Evolutionary conservation across 2,113 vertebrate species (phyloP).

Genomic region (Pseudopipra pipra): DNA sequence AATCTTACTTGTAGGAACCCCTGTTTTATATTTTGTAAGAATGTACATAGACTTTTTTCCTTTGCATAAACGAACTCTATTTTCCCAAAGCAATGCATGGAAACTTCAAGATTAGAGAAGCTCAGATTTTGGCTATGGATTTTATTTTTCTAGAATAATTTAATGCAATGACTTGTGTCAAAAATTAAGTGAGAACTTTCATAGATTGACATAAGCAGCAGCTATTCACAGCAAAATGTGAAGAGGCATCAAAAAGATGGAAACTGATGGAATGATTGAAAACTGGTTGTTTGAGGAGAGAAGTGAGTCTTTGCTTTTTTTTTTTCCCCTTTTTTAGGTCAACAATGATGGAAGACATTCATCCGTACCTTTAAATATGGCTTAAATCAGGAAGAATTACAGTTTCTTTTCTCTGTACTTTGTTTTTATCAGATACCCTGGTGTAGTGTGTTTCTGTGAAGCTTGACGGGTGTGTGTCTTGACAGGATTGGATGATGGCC

Average conservation of each 20-base stretch:
- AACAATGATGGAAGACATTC: not conserved
- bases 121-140: not conserved
- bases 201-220: not conserved
- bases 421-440: not conserved
- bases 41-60: not conserved
- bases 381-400: conserved; percentile 10
- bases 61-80: not conserved
- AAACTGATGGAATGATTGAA: not conserved
- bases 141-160: not conserved
- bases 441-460: not conserved
- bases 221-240: not conserved
- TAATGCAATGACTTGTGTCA: not conserved
- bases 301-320: not conserved
- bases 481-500: not conserved
- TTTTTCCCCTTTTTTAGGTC: not conserved
- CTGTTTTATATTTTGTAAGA: not conserved
- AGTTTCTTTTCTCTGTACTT: not conserved
- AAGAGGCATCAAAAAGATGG: not conserved
- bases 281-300: not conserved
- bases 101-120: not conserved
- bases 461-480: not conserved
- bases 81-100: not conserved
- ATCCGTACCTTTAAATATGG: not conserved
- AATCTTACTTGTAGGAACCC: not conserved
- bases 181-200: not conserved